phyloP scores from a whole-genome alignment of 2,113 vertebrate species.

The Hirundichthys speculiger region DNA sequence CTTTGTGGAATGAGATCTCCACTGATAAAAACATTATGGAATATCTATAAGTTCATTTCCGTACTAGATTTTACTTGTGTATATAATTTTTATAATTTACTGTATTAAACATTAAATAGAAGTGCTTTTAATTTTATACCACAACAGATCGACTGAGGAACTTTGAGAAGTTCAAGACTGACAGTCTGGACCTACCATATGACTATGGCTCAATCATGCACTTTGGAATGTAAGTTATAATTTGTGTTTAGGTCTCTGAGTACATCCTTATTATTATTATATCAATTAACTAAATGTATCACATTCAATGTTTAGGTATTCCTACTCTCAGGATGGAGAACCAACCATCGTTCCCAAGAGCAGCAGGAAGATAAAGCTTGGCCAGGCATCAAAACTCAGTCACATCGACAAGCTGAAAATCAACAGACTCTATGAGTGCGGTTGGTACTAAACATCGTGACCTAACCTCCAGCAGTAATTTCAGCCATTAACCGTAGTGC shows the following conservation, averaged over 20 bases:
- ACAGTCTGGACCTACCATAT: constrained; percentile 76
- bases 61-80: neutral
- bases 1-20: neutral
- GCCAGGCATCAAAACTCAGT: constrained; percentile 72
- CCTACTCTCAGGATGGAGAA: constrained; percentile 78
- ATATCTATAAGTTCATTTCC: too few relatives aligned
- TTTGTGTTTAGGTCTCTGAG: neutral
- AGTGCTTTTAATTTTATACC: neutral
- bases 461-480: neutral
- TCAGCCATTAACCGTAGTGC: neutral
- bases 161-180: constrained; percentile 80
- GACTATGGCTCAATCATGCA: constrained; percentile 86
- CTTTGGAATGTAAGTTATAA: constrained; percentile 79
- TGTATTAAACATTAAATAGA: too few relatives aligned
- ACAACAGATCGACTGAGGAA: constrained; percentile 78
- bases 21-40: too few relatives aligned
- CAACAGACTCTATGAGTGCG: constrained; percentile 80
- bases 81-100: neutral
- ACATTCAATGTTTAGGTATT: constrained; percentile 64
- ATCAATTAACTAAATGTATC: neutral
- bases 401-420: constrained; percentile 79
- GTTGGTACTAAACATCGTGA: constrained; percentile 47
- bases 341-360: constrained; percentile 78
- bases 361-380: constrained; percentile 65
- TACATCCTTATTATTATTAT: neutral